Evolutionary conservation across 1,140 invertebrate genomes (phyloP), one percentile per base, ranked within the genome.

Genomic region (Zaprionus camerounensis): DNA sequence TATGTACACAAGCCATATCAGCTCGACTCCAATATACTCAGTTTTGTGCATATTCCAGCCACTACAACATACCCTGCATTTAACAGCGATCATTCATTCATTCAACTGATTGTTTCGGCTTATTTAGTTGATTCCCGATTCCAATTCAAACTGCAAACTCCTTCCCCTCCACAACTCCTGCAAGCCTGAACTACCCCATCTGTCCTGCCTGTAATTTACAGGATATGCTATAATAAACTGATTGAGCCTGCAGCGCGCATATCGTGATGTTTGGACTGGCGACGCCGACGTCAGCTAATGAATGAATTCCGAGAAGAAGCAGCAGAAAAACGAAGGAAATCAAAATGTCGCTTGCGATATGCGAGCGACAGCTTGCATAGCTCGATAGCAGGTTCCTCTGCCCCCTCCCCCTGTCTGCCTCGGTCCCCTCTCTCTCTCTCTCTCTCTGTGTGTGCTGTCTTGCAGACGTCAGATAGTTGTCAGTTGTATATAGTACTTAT

Each of bases 271-370:
- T 49, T 73, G 80, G 80, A 61, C 69, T 24, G 77, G 66, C 70
- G 67, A 44, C 36, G 75, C 26, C 62, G 46, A 86, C 83, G 80
- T 82, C 83, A 70, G 76, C 62, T 78, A 75, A 61, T 78, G 53
- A 78, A 64, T 78, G 67, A 70, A 66, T 67, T 82, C 64, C 71
- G 76, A 67, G 77, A 71, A 67, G 36, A 46, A 17, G n/a, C 15
- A 44, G 6, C 15, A 44, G 9, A 58, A 58, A 51, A 56, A 36
- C 44, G 44, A 81, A 46, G 58, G 22, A 51, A 68, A 58, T 58
- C 71, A 66, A 81, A 67, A 65, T 38, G 46, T 71, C 46, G 72
- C 72, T 57, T 20, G 59, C 53, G 72, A 70, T 75, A 75, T 56
- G 59, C 22, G 51, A 59, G 57, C 63, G 41, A 59, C 67, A 70